phyloP scores from a whole-genome alignment of 2,888 invertebrate genomes.

The Neoaliturus tenellus region DNA sequence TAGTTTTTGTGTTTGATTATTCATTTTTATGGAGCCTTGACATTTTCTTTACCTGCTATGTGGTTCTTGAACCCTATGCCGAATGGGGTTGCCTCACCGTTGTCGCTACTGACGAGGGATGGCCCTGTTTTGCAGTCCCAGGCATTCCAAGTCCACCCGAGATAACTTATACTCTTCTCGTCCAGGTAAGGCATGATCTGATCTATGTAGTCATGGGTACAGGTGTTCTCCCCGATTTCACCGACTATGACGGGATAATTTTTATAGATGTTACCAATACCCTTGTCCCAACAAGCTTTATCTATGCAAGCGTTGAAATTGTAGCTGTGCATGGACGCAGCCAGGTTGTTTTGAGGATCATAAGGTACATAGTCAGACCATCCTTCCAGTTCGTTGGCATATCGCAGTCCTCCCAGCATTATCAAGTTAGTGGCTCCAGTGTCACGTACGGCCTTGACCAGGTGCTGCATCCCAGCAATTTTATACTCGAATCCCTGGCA shows the following conservation, averaged over 20 bases:
- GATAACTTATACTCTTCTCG: not conserved
- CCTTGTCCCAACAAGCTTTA: not conserved
- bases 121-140: slow-evolving; percentile 2
- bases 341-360: not conserved
- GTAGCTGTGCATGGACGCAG: slow-evolving; percentile 31
- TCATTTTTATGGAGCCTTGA: too few relatives aligned
- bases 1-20: too few relatives aligned
- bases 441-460: not conserved
- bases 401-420: not conserved
- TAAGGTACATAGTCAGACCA: not conserved
- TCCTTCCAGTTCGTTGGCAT: not conserved
- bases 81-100: not conserved
- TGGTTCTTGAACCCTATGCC: not conserved
- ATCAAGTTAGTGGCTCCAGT: slow-evolving; percentile 31
- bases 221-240: slow-evolving; percentile 8
- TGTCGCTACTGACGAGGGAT: not conserved
- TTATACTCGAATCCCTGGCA: slow-evolving; percentile 8
- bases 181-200: slow-evolving; percentile 14
- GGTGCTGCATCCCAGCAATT: slow-evolving; percentile 32
- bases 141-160: slow-evolving; percentile 27
- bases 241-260: slow-evolving; percentile 8
- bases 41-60: too few relatives aligned
- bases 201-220: slow-evolving; percentile 11
- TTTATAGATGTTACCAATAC: not conserved
- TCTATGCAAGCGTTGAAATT: not conserved